Evolutionary conservation across 1,140 invertebrate species (phyloP).

Genomic region (Pissodes strobi): DNA sequence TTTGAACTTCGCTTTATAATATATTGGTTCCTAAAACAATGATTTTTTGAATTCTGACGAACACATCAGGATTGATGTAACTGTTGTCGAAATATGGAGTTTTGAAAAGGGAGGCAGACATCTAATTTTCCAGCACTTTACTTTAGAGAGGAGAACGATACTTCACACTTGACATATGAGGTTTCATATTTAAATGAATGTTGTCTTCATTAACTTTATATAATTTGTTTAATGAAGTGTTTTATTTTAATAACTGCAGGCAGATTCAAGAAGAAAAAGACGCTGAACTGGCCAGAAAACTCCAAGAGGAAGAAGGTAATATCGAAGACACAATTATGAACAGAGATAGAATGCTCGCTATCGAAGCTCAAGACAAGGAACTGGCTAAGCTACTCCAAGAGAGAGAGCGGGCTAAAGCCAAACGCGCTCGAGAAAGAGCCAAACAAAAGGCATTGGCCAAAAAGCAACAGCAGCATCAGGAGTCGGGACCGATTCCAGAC

Average conservation of each 20-base stretch:
- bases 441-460: slow-evolving; percentile 69
- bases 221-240: slow-evolving; percentile 47
- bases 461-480: slow-evolving; percentile 61
- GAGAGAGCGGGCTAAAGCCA: slow-evolving; percentile 72
- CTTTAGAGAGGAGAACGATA: no score
- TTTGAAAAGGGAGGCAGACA: no score
- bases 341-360: slow-evolving; percentile 75
- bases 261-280: slow-evolving; percentile 67
- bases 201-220: not conserved
- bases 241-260: no score
- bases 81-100: no score
- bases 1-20: no score
- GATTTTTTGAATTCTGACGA: no score
- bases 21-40: no score
- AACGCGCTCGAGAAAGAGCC: slow-evolving; percentile 67
- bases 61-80: no score
- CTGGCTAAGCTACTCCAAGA: slow-evolving; percentile 88
- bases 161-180: no score
- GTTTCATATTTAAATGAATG: no score
- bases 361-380: slow-evolving; percentile 90
- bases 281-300: slow-evolving; percentile 62
- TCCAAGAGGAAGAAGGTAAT: slow-evolving; percentile 65
- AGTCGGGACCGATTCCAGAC: slow-evolving; percentile 48
- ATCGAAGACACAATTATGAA: slow-evolving; percentile 65
- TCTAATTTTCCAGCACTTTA: no score